phyloP scores from a whole-genome alignment of 2,113 vertebrate genomes.

The Anser brachyrhynchus region DNA sequence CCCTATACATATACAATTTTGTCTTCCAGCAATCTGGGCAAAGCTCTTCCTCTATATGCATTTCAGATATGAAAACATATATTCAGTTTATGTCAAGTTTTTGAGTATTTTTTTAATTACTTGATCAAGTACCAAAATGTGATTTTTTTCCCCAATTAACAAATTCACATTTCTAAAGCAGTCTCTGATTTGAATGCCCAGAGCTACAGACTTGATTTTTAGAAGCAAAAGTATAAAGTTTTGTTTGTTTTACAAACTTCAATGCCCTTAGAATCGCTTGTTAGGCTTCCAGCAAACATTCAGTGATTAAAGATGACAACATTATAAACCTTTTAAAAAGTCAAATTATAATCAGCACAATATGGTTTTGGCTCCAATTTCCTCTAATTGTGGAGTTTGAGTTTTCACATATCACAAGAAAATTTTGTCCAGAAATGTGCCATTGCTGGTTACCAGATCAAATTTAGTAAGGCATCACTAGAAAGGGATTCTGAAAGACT shows the following conservation, averaged over 20 bases:
- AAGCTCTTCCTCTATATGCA: neutral
- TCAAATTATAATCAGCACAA: neutral
- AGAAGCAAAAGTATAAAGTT: neutral
- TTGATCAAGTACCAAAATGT: neutral
- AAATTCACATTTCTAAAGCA: neutral
- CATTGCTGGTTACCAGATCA: neutral
- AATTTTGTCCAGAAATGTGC: neutral
- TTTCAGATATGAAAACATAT: neutral
- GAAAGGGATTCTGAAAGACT: neutral
- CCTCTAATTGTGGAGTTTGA: neutral
- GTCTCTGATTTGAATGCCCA: neutral
- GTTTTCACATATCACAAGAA: neutral
- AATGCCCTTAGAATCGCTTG: neutral
- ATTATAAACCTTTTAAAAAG: neutral
- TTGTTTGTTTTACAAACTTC: neutral
- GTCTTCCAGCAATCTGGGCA: neutral
- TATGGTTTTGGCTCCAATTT: neutral
- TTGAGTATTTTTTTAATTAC: neutral
- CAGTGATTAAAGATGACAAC: neutral
- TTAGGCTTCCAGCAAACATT: neutral
- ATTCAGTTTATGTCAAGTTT: neutral
- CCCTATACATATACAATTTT: neutral
- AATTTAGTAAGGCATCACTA: neutral
- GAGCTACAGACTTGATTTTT: neutral
- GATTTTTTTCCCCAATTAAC: neutral